Evolutionary conservation across 2,113 vertebrate genomes (phyloP).

Genomic region (Amblyornis subalaris): DNA sequence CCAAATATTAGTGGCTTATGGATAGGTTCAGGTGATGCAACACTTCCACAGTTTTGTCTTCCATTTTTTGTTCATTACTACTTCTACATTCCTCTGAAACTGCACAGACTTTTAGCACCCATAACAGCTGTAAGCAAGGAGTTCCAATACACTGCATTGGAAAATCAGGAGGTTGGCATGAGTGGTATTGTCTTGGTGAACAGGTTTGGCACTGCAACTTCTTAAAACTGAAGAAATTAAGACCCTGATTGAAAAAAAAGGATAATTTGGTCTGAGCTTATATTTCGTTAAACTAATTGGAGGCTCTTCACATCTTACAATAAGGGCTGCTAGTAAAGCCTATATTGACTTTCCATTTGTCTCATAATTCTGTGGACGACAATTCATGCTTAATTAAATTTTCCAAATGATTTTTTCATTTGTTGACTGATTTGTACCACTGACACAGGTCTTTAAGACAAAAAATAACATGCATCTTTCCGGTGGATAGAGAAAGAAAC

Average conservation of each 20-base stretch:
- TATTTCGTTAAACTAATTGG: background rate
- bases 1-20: background rate
- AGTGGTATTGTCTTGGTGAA: background rate
- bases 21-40: background rate
- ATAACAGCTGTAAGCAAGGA: background rate
- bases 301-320: background rate
- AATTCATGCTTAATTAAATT: background rate
- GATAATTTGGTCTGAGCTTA: background rate
- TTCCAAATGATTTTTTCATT: background rate
- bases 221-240: background rate
- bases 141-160: background rate
- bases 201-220: background rate
- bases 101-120: background rate
- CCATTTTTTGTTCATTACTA: background rate
- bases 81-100: background rate
- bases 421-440: background rate
- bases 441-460: background rate
- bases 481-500: background rate
- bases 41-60: background rate
- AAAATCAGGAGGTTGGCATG: background rate
- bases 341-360: background rate
- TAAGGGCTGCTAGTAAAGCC: background rate
- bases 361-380: background rate
- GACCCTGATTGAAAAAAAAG: fast-evolving
- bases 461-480: background rate